Conservation (phyloP, 2,888 invertebrate genomes). For the Oeneis ivallda region DNA sequence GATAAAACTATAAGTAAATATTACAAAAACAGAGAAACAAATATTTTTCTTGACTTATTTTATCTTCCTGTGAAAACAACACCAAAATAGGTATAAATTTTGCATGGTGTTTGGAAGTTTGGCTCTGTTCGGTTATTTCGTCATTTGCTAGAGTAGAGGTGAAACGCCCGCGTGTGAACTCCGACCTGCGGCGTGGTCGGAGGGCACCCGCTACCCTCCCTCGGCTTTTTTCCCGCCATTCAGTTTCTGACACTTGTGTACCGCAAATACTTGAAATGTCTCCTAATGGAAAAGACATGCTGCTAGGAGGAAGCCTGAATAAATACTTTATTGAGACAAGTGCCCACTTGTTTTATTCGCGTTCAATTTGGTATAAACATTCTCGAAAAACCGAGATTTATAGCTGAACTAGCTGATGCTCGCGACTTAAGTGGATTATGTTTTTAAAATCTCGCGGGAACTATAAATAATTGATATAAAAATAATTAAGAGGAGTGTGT, state of each 20-base stretch:
- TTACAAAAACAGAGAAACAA: too few species aligned
- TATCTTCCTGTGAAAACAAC: too few species aligned
- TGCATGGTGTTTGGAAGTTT: too few species aligned
- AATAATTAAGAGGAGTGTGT: too few species aligned
- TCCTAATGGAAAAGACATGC: constrained; percentile 82
- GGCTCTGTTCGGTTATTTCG: too few species aligned
- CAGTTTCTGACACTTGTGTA: constrained; percentile 63
- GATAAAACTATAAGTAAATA: too few species aligned
- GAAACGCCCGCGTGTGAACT: constrained; percentile 35
- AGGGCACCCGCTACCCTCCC: constrained; percentile 44
- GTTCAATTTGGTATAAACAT: constrained; percentile 53
- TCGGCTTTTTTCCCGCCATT: constrained; percentile 68
- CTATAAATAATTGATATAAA: too few species aligned
- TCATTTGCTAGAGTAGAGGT: constrained; percentile 2
- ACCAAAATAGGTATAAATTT: too few species aligned
- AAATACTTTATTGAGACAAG: constrained; percentile 80
- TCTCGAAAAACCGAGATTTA: constrained; percentile 16
- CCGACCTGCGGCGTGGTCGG: constrained; percentile 37
- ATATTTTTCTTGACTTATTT: too few species aligned
- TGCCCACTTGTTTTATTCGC: constrained; percentile 57
- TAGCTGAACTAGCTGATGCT: not conserved
- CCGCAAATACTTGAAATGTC: constrained; percentile 77
- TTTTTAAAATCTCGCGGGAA: too few species aligned
- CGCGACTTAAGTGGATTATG: too few species aligned
- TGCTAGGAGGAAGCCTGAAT: constrained; percentile 67